Percentiles rank a stretch among this genome's conserved stretches.
These are phyloP conservation scores for Nasonovia ribisnigri DNA, from an alignment of 2,888 invertebrate genomes.

Conservation along the genomic window DNA sequence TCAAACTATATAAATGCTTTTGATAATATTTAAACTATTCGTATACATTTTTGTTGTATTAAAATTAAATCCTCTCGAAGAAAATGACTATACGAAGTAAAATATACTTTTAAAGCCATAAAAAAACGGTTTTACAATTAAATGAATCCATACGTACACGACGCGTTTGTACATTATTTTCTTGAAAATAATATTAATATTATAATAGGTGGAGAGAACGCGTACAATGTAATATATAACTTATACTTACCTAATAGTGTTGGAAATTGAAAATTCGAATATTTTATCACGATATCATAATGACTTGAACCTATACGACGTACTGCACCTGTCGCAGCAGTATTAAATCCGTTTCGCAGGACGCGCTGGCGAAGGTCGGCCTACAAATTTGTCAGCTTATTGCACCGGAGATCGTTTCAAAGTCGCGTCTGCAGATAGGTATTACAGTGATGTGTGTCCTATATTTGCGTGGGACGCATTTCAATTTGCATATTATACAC, in stretches of 20 bases:
- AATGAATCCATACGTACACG: background rate
- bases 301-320: background rate
- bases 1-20: background rate
- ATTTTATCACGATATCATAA: background rate
- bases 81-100: background rate
- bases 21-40: background rate
- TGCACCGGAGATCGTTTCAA: background rate
- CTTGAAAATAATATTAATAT: background rate
- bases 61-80: background rate
- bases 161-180: background rate
- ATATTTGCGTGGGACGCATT: background rate
- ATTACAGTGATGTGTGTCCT: background rate
- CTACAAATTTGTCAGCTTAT: conserved; percentile 13
- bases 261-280: conserved; percentile 15
- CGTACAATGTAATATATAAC: background rate
- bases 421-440: background rate
- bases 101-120: background rate
- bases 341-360: background rate
- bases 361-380: background rate
- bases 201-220: background rate
- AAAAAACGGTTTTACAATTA: background rate
- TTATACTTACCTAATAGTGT: background rate
- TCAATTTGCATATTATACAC: background rate
- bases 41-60: background rate
- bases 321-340: background rate